These are phyloP conservation scores for Phoeniculus purpureus DNA, from an alignment of 2,797 vertebrate species.

Conservation along the genomic window DNA sequence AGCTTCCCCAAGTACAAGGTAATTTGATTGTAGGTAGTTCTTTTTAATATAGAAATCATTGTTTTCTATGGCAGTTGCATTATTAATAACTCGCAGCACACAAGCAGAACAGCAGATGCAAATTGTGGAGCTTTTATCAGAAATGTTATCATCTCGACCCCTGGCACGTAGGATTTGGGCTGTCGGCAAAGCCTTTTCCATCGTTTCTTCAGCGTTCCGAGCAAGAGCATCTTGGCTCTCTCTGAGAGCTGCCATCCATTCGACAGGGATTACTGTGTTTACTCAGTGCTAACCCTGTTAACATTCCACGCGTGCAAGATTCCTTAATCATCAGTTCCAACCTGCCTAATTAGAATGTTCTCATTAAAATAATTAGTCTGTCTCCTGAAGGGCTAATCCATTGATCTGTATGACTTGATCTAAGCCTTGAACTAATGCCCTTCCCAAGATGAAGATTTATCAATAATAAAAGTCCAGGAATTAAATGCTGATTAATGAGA, in stretches of 20 bases:
- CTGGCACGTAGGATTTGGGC: background rate
- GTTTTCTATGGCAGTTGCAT: background rate
- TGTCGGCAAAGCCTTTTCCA: background rate
- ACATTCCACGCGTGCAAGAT: slow-evolving; percentile 36
- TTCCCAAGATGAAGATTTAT: slow-evolving; percentile 7
- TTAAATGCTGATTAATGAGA: slow-evolving; percentile 26
- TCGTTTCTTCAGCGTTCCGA: background rate
- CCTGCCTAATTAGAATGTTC: slow-evolving; percentile 54
- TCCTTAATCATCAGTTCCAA: slow-evolving; percentile 47
- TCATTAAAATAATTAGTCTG: slow-evolving; percentile 66
- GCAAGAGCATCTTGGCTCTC: background rate
- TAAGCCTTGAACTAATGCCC: slow-evolving; percentile 18
- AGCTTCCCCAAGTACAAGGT: background rate
- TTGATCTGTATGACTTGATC: slow-evolving; percentile 38
- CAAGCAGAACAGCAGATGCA: background rate
- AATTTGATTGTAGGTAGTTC: background rate
- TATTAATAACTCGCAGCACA: background rate
- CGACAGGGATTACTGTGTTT: background rate
- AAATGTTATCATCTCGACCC: background rate
- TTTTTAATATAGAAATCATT: background rate
- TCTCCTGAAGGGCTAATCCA: slow-evolving; percentile 44
- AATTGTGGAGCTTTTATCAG: background rate
- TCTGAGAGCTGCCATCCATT: background rate
- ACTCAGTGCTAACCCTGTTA: background rate
- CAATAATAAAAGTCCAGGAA: slow-evolving; percentile 14